phyloP scores from a whole-genome alignment of 2,888 invertebrate genomes.

The Cinara cedri region DNA sequence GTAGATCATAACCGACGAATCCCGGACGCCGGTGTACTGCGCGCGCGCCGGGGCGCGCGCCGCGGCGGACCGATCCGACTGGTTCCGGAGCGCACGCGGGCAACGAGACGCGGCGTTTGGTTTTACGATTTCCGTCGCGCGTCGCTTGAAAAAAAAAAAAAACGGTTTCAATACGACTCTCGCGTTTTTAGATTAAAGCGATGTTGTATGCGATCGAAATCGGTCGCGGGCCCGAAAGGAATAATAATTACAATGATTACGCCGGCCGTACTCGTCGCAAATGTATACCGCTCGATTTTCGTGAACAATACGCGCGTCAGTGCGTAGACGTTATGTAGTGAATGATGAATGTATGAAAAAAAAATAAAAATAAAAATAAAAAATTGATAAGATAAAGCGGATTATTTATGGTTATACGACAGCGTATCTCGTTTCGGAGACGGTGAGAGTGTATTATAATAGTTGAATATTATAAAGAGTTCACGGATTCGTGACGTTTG shows the following conservation, averaged over 20 bases:
- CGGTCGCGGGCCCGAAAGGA: not conserved
- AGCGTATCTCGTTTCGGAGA: not conserved
- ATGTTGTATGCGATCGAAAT: not conserved
- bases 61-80: too few relatives aligned
- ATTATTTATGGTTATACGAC: not conserved
- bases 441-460: not conserved
- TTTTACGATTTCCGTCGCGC: too few relatives aligned
- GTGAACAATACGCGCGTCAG: not conserved
- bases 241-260: not conserved
- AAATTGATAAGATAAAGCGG: not conserved
- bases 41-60: too few relatives aligned
- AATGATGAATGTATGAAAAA: not conserved
- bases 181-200: too few relatives aligned
- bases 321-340: not conserved
- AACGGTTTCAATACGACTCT: not conserved
- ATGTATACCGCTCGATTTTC: not conserved
- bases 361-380: not conserved
- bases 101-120: too few relatives aligned
- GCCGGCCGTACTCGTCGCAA: not conserved
- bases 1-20: too few relatives aligned
- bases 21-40: too few relatives aligned
- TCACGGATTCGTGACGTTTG: conserved; percentile 7
- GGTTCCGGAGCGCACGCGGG: too few relatives aligned
- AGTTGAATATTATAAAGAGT: not conserved
- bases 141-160: too few relatives aligned